phyloP scores from a whole-genome alignment of 2,888 invertebrate genomes.

The Drosophila picticornis region DNA sequence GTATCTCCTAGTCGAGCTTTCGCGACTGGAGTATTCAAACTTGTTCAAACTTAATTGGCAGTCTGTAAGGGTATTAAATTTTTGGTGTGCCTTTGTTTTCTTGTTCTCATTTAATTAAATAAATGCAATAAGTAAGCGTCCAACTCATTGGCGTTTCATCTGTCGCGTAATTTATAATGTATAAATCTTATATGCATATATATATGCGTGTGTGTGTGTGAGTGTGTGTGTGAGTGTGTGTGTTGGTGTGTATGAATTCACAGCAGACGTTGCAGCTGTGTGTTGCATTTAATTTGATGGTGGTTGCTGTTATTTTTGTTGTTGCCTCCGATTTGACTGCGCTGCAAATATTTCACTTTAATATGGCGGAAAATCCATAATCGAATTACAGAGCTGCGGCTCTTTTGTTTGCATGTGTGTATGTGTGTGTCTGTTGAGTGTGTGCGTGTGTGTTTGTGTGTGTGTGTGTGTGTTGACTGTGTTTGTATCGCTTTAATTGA shows the following conservation, averaged over 20 bases:
- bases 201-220: not conserved
- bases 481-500: constrained; percentile 83
- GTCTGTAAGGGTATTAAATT: not conserved
- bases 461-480: constrained; percentile 26
- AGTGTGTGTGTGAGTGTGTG: constrained; percentile 1
- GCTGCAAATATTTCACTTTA: constrained; percentile 81
- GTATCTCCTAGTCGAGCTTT: not conserved
- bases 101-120: constrained; percentile 71
- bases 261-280: constrained; percentile 39
- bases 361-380: constrained; percentile 82
- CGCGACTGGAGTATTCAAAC: not conserved
- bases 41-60: not conserved
- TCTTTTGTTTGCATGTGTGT: constrained; percentile 65
- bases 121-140: constrained; percentile 75
- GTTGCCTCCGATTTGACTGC: constrained; percentile 62
- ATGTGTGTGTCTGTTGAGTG: constrained; percentile 7
- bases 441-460: not conserved
- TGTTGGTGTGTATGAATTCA: constrained; percentile 31
- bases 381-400: constrained; percentile 78
- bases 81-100: not conserved
- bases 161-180: constrained; percentile 81
- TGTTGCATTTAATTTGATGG: constrained; percentile 9
- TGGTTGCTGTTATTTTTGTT: constrained; percentile 40
- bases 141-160: constrained; percentile 78
- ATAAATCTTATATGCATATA: constrained; percentile 68